These are phyloP conservation scores for Zoroaster sp. DNA, from an alignment of 53 echinoderm and acorn worm genomes.

Conservation along the genomic window DNA sequence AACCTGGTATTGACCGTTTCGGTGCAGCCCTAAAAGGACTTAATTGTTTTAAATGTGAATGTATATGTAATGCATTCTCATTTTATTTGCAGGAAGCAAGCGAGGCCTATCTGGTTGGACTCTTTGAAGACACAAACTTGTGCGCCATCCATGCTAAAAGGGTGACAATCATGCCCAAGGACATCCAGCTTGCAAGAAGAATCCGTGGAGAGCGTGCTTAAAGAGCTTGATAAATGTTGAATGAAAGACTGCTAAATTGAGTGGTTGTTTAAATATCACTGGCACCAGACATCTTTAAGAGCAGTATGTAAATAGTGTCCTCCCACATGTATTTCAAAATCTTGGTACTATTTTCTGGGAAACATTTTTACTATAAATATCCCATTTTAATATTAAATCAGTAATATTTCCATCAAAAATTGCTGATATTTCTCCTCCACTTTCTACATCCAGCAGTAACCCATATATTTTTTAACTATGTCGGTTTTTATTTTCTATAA, in stretches of 20 bases:
- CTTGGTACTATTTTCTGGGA: slow-evolving; percentile 33
- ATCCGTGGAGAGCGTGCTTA: slow-evolving; percentile 95
- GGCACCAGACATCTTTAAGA: not conserved
- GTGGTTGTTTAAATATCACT: not conserved
- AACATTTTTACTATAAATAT: not conserved
- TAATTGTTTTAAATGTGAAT: no score
- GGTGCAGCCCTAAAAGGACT: no score
- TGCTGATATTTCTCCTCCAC: not conserved
- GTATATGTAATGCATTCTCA: no score
- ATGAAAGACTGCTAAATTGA: not conserved
- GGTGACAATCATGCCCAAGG: slow-evolving; percentile 98
- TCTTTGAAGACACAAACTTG: slow-evolving; percentile 96
- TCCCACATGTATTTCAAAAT: slow-evolving; percentile 8
- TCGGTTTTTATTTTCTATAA: not conserved
- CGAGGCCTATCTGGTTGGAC: slow-evolving; percentile 95
- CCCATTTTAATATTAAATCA: not conserved
- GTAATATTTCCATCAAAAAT: not conserved
- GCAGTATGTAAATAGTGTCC: not conserved
- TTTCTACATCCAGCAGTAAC: not conserved
- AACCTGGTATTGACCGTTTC: no score
- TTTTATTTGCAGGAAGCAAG: slow-evolving; percentile 85
- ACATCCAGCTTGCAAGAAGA: slow-evolving; percentile 91
- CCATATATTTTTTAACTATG: not conserved
- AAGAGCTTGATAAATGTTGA: not conserved
- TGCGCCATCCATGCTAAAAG: slow-evolving; percentile 97